Percentiles rank a stretch among this genome's conserved stretches.
phyloP scores from a whole-genome alignment of 2,797 vertebrate genomes.

The Myotis findleyi region DNA sequence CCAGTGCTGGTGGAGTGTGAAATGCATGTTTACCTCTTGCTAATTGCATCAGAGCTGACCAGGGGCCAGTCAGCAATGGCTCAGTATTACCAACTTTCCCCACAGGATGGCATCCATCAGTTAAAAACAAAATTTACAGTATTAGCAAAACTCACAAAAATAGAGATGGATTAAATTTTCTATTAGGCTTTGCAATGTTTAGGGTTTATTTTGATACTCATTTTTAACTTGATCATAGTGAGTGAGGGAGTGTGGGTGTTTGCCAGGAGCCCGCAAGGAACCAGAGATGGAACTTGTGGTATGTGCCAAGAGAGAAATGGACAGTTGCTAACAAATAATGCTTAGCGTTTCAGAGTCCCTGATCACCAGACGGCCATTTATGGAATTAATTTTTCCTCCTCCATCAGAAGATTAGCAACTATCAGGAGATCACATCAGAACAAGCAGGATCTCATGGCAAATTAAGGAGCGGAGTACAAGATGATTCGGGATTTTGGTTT shows the following conservation, averaged over 20 bases:
- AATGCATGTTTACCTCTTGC: not conserved
- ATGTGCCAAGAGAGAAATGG: not conserved
- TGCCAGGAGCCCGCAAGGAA: slow-evolving; percentile 34
- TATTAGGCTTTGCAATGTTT: not conserved
- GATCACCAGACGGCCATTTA: not conserved
- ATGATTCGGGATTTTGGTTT: slow-evolving; percentile 21
- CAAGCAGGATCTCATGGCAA: slow-evolving; percentile 47
- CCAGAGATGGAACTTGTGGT: not conserved
- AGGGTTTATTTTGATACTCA: slow-evolving; percentile 68
- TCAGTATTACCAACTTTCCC: slow-evolving; percentile 76
- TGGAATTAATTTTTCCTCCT: slow-evolving; percentile 2
- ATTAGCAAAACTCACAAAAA: not conserved
- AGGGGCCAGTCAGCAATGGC: not conserved
- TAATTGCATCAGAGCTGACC: not conserved
- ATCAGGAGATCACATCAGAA: slow-evolving; percentile 24
- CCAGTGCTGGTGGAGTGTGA: not conserved
- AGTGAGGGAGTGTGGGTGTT: not conserved
- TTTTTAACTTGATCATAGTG: slow-evolving; percentile 61
- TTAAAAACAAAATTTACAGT: slow-evolving; percentile 73
- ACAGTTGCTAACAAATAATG: not conserved
- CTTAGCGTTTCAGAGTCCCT: not conserved
- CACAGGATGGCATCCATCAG: slow-evolving; percentile 87
- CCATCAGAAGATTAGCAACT: slow-evolving; percentile 61
- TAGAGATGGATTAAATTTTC: slow-evolving; percentile 6
- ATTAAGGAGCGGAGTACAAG: slow-evolving; percentile 44